Conservation (phyloP, 1,140 invertebrate species). For the Drosophila equinoxialis region DNA sequence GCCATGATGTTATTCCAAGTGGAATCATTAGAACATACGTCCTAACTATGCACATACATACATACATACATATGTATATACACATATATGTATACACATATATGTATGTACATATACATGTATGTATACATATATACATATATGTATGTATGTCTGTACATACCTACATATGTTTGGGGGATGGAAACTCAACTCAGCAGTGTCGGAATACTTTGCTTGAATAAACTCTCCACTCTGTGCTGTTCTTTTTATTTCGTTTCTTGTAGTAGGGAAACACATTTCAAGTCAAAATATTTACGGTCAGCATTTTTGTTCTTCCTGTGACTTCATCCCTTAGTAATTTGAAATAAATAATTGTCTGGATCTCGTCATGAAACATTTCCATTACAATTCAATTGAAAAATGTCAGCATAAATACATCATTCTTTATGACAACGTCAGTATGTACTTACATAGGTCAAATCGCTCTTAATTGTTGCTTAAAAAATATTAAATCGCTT, state of each 20-base stretch:
- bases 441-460: not conserved
- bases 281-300: constrained; percentile 77
- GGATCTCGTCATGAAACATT: constrained; percentile 46
- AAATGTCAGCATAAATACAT: constrained; percentile 49
- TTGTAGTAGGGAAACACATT: constrained; percentile 41
- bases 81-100: too few relatives aligned
- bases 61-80: not conserved
- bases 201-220: constrained; percentile 42
- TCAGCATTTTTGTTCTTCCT: constrained; percentile 74
- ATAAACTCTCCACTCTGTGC: constrained; percentile 44
- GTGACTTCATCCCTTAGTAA: constrained; percentile 24
- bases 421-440: constrained; percentile 54
- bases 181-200: constrained; percentile 58
- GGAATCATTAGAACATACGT: constrained; percentile 64
- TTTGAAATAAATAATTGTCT: constrained; percentile 5
- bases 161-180: constrained; percentile 27
- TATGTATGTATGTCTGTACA: not conserved
- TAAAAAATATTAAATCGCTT: too few relatives aligned
- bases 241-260: constrained; percentile 46
- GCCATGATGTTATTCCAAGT: constrained; percentile 78
- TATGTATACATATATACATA: too few relatives aligned
- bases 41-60: not conserved
- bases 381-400: constrained; percentile 60
- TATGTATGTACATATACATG: not conserved
- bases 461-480: too few relatives aligned